Base-by-base conservation (phyloP, 2,797 vertebrate genomes). In the Sebastiscus albofasciatus region DNA sequence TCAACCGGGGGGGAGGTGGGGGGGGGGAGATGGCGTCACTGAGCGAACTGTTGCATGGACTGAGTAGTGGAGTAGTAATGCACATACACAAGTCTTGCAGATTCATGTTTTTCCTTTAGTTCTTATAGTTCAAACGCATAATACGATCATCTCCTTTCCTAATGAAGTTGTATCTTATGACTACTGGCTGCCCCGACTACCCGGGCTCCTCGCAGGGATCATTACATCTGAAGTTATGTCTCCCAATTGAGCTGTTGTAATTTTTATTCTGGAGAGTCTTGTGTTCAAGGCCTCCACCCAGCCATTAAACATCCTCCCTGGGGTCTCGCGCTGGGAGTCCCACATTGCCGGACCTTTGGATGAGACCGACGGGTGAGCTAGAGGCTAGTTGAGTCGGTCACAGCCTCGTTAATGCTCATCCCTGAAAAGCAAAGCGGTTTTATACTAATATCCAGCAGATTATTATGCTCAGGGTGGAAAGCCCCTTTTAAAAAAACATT, bases 261-360 rank as follows among this genome's bases (percentile, higher is more conserved):
- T 59, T 36, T 79, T 86, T 79, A 49, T 71, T 65, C 36, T 72
- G 75, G 64, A 49, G 27, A 77, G 29, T 26, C 34, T 52, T 55
- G 55, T 49, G 74, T 79, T 77, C 46, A 31, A 77, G 66, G 49
- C 72, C 85, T 82, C 74, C 77, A 39, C 81, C 80, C 80, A 77
- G 72, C 67, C 65, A 59, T 76, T 77, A 85, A 87, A 88, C 67
- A 55, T 70, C 62, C 52, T 75, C 77, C 49, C 77, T 46, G 61
- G 70, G 73, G 46, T 60, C 72, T 24, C 70, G 72, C 20, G 5
- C 22, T 22, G 70, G 65, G 81, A 85, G 60, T 68, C 73, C 56
- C 39, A 34, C 39, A 33, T 56, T 69, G 67, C 69, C 52, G 27
- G 68, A 77, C 69, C 46, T 55, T 64, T 67, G 69, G 77, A 81